These are phyloP conservation scores for Trimorus sp. DNA, from an alignment of 2,888 invertebrate genomes.

Conservation along the genomic window DNA sequence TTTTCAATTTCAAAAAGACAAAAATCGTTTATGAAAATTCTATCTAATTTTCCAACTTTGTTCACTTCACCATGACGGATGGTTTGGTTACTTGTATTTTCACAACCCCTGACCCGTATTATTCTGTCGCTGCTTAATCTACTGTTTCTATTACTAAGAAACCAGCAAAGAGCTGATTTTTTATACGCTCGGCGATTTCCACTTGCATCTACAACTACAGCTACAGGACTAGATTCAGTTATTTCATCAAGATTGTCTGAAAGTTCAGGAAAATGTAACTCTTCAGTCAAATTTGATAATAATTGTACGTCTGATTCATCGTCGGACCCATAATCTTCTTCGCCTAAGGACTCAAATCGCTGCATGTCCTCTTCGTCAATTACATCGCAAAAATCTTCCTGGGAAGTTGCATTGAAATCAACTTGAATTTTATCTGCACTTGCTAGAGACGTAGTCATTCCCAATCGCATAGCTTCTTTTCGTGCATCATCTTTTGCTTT, in stretches of 20 bases:
- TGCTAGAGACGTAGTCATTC: background rate
- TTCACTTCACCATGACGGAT: background rate
- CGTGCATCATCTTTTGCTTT: slow-evolving; percentile 8
- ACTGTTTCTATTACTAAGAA: slow-evolving; percentile 1
- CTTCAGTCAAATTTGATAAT: background rate
- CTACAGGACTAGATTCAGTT: background rate
- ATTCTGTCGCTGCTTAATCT: slow-evolving; percentile 21
- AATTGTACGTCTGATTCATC: slow-evolving; percentile 2
- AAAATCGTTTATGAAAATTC: slow-evolving; percentile 46
- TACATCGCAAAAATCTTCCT: background rate
- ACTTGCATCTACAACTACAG: background rate
- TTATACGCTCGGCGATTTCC: slow-evolving; percentile 4
- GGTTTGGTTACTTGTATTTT: background rate
- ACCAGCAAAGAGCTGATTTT: slow-evolving; percentile 19
- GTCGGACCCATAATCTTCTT: slow-evolving; percentile 7
- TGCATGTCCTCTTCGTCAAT: slow-evolving; percentile 24
- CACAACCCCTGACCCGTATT: slow-evolving; percentile 5
- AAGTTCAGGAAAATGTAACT: slow-evolving; percentile 1
- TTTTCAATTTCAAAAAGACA: slow-evolving; percentile 46
- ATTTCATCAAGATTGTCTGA: background rate
- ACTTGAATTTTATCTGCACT: slow-evolving; percentile 5
- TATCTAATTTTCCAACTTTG: slow-evolving; percentile 11
- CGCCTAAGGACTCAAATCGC: background rate
- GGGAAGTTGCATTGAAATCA: background rate
- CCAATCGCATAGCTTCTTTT: slow-evolving; percentile 7